phyloP scores from a whole-genome alignment of 2,113 vertebrate genomes.

The Menura novaehollandiae region DNA sequence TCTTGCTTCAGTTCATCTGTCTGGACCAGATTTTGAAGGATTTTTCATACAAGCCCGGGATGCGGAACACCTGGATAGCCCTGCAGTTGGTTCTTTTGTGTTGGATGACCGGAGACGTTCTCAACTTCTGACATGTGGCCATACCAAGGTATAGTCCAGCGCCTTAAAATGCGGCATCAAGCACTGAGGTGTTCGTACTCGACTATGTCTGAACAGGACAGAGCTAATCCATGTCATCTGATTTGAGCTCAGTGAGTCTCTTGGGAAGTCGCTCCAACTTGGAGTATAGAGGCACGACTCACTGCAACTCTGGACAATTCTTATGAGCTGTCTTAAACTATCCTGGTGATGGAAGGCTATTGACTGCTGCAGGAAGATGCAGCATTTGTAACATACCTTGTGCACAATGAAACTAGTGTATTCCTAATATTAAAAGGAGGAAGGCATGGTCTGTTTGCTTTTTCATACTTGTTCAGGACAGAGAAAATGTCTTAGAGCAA shows the following conservation, averaged over 20 bases:
- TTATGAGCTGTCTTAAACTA: neutral
- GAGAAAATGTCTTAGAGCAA: neutral
- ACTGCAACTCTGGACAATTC: neutral
- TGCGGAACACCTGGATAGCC: constrained; percentile 39
- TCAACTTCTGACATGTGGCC: constrained; percentile 79
- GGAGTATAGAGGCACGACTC: neutral
- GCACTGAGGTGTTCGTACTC: neutral
- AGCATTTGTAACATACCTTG: neutral
- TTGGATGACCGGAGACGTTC: constrained; percentile 63
- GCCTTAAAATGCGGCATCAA: neutral
- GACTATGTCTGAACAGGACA: neutral
- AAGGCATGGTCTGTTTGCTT: neutral
- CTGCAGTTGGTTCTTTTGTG: constrained; percentile 75
- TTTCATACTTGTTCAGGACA: neutral
- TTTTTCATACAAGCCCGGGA: constrained; percentile 84
- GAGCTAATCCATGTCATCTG: neutral
- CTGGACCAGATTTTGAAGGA: constrained; percentile 76
- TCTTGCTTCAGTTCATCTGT: constrained; percentile 73
- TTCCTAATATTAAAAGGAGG: neutral
- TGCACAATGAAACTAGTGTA: neutral
- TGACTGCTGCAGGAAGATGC: neutral
- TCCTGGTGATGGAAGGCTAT: neutral
- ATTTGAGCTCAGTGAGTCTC: neutral
- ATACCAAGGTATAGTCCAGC: constrained; percentile 65
- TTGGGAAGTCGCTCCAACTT: neutral